A percentile compares a stretch with the other conserved stretches of the same genome.
Evolutionary conservation across 2,113 vertebrate species (phyloP).

Genomic region (Triplophysa dalaica): DNA sequence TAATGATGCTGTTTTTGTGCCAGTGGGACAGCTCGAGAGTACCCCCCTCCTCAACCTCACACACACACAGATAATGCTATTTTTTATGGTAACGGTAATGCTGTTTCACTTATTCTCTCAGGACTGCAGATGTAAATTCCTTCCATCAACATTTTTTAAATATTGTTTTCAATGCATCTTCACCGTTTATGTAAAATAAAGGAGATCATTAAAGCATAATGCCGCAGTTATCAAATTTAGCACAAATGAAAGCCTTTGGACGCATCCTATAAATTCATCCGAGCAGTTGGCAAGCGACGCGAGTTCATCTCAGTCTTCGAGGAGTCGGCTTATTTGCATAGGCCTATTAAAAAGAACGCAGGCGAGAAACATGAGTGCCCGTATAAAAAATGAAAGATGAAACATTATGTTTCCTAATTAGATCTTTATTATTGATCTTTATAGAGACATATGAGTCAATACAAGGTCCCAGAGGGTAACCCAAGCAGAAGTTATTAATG

Average conservation of each 20-base stretch:
- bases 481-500: constrained; percentile 33
- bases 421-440: constrained; percentile 59
- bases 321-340: constrained; percentile 81
- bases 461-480: constrained; percentile 45
- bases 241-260: constrained; percentile 66
- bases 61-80: constrained; percentile 43
- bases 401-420: constrained; percentile 61
- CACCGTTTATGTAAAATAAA: constrained; percentile 74
- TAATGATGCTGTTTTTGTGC: constrained; percentile 64
- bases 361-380: constrained; percentile 50
- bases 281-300: constrained; percentile 77
- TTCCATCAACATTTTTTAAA: constrained; percentile 42
- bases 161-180: constrained; percentile 67
- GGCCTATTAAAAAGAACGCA: constrained; percentile 59
- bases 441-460: constrained; percentile 43
- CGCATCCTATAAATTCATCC: constrained; percentile 77
- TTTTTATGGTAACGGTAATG: constrained; percentile 18
- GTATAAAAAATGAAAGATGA: constrained; percentile 54
- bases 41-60: constrained; percentile 36
- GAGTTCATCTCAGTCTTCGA: constrained; percentile 81
- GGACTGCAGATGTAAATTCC: constrained; percentile 61
- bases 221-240: constrained; percentile 74
- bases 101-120: constrained; percentile 39
- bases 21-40: constrained; percentile 62
- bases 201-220: constrained; percentile 80